A percentile compares a stretch with the other conserved stretches of the same genome.
phyloP scores from a whole-genome alignment of 2,113 vertebrate genomes.

The Morone saxatilis region DNA sequence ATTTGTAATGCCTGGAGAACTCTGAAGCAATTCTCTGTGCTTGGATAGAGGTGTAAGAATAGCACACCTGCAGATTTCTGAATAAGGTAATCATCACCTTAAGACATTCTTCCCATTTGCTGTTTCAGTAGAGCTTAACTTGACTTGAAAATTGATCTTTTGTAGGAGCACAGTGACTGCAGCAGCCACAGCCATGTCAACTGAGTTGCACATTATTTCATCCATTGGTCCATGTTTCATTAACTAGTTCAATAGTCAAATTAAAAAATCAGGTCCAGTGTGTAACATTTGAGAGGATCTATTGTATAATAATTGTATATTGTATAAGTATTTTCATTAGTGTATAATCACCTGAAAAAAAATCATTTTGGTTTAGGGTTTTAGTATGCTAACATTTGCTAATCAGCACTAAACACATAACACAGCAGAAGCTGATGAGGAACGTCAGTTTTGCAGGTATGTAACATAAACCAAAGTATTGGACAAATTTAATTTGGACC shows the following conservation, averaged over 20 bases:
- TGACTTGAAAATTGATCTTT: conserved; percentile 38
- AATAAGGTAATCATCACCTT: conserved; percentile 49
- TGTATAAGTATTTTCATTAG: too few relatives aligned
- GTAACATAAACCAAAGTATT: background rate
- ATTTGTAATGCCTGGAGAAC: conserved; percentile 55
- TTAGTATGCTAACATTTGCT: background rate
- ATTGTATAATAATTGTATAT: too few relatives aligned
- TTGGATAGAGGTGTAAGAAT: conserved; percentile 52
- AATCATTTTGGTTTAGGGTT: background rate
- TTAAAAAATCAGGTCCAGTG: too few relatives aligned
- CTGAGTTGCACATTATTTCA: conserved; percentile 36
- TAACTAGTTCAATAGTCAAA: conserved; percentile 2
- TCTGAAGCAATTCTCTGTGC: conserved; percentile 48
- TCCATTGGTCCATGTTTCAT: background rate
- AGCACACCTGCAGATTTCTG: conserved; percentile 19
- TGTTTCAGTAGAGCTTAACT: conserved; percentile 48
- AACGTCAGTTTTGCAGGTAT: background rate
- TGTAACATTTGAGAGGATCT: too few relatives aligned
- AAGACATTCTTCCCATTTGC: conserved; percentile 64
- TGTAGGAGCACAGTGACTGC: conserved; percentile 9
- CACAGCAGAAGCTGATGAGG: background rate
- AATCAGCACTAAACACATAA: background rate
- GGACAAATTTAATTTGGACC: background rate
- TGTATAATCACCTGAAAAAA: too few relatives aligned
- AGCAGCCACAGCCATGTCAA: conserved; percentile 29